Percentiles rank a stretch among this genome's conserved stretches.
phyloP scores from a whole-genome alignment of 2,888 invertebrate genomes.

The Lithodes maja region DNA sequence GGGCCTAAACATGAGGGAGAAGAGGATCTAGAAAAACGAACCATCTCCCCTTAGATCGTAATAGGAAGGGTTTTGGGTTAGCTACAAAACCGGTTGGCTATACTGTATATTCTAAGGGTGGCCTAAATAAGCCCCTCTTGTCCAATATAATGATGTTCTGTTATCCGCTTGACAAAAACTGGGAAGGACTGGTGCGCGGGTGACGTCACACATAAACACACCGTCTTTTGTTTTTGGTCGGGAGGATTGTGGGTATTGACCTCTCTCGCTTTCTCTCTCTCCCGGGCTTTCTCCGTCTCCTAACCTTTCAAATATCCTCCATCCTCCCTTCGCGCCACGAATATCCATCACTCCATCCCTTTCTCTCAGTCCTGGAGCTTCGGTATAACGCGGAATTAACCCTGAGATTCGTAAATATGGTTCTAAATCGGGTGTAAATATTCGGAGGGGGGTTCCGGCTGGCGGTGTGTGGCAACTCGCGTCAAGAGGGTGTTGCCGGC shows the following conservation, averaged over 20 bases:
- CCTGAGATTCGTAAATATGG: not conserved
- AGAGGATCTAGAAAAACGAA: too few species aligned
- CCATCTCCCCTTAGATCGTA: too few species aligned
- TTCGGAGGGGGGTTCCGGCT: not conserved
- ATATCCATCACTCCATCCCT: not conserved
- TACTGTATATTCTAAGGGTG: too few species aligned
- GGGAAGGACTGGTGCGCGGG: not conserved
- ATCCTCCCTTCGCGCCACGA: not conserved
- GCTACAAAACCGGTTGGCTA: too few species aligned
- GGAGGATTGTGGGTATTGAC: not conserved
- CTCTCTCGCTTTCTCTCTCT: not conserved
- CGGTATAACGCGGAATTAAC: not conserved
- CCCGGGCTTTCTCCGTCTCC: not conserved
- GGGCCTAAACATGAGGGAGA: too few species aligned
- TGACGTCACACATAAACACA: constrained; percentile 1
- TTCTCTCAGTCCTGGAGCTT: not conserved
- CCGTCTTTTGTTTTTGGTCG: not conserved
- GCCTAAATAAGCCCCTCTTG: too few species aligned
- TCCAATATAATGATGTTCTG: too few species aligned
- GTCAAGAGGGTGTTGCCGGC: not conserved
- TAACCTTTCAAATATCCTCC: not conserved
- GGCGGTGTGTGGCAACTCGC: not conserved
- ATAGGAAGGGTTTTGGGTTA: too few species aligned
- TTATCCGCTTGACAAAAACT: too few species aligned
- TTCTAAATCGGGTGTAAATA: not conserved